Evolutionary conservation across 2,888 invertebrate genomes (phyloP).

Genomic region (Cephus rjabovi): DNA sequence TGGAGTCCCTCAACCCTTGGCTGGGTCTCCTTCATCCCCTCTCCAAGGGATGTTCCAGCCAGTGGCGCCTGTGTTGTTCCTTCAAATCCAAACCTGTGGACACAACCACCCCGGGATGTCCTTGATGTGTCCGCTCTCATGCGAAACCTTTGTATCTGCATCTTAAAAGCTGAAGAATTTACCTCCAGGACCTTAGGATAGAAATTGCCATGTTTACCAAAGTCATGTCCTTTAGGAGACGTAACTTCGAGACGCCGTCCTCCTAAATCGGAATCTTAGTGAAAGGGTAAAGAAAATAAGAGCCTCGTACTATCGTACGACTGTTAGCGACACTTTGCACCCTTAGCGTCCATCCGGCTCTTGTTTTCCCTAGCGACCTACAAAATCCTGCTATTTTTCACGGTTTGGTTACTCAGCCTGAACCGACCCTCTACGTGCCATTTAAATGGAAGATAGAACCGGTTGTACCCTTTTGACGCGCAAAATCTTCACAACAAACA

Average conservation of each 20-base stretch:
- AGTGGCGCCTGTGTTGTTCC: neutral
- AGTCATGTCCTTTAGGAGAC: neutral
- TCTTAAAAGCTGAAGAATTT: neutral
- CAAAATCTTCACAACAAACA: constrained; percentile 19
- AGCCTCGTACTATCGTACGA: neutral
- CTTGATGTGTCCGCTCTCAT: neutral
- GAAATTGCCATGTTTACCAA: neutral
- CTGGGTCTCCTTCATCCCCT: neutral
- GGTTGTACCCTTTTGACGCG: neutral
- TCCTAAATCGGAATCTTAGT: neutral
- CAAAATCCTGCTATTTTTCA: neutral
- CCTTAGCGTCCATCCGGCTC: neutral
- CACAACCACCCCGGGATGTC: neutral
- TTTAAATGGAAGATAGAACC: neutral
- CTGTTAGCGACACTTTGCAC: neutral
- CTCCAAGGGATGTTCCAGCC: neutral
- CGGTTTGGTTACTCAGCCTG: neutral
- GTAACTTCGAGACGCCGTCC: neutral
- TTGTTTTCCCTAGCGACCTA: neutral
- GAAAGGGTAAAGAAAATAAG: neutral
- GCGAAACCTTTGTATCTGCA: neutral
- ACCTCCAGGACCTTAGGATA: neutral
- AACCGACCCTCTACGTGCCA: neutral
- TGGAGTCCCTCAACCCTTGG: constrained; percentile 30
- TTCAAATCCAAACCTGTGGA: neutral